Conservation (phyloP, 1,140 invertebrate genomes). For the Campoletis sonorensis region DNA sequence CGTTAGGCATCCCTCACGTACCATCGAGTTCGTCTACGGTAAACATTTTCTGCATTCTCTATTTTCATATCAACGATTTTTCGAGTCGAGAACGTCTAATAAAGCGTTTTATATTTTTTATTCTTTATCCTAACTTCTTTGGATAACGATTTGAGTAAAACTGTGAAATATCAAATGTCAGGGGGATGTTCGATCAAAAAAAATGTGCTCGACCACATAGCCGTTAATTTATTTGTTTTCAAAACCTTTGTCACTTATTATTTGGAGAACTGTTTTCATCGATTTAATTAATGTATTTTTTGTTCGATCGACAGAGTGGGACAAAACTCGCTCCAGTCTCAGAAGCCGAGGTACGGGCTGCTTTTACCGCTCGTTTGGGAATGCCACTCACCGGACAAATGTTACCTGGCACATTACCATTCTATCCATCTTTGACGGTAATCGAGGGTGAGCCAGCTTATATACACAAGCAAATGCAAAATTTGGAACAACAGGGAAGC, state of each 20-base stretch:
- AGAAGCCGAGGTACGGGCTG: constrained; percentile 87
- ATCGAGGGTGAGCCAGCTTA: constrained; percentile 76
- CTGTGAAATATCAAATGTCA: too few species aligned
- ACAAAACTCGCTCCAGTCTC: constrained; percentile 81
- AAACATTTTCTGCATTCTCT: constrained; percentile 46
- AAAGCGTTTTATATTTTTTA: too few species aligned
- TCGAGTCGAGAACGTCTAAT: neutral
- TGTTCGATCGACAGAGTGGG: constrained; percentile 68
- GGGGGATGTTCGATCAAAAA: too few species aligned
- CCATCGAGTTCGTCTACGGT: constrained; percentile 72
- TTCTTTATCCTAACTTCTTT: too few species aligned
- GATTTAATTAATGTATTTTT: constrained; percentile 25
- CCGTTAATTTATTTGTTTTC: too few species aligned
- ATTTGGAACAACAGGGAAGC: constrained; percentile 77
- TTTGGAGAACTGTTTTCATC: neutral
- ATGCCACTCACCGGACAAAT: constrained; percentile 86
- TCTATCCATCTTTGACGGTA: constrained; percentile 85
- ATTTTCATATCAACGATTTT: neutral
- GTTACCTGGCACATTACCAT: constrained; percentile 84
- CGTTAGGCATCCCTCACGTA: constrained; percentile 89
- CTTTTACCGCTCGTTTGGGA: constrained; percentile 83
- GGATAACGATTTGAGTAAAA: too few species aligned
- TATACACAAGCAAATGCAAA: constrained; percentile 81
- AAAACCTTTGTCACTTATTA: too few species aligned
- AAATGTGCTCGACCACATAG: too few species aligned